Conservation (phyloP, 2,888 invertebrate genomes). For the Ophion slaviceki region DNA sequence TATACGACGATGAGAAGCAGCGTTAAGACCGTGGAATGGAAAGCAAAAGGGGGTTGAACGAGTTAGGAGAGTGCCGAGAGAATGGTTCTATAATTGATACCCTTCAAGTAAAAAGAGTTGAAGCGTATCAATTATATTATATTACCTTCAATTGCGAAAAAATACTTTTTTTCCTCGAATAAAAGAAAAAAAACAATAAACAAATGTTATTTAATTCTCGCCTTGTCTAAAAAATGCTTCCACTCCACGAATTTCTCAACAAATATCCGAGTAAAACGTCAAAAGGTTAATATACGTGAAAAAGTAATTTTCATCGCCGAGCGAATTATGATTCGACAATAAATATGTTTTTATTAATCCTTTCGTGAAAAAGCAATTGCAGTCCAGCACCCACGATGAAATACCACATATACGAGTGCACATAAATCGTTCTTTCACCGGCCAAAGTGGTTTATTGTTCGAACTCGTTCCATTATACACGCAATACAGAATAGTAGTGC, state of each 20-base stretch:
- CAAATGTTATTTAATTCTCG: no score
- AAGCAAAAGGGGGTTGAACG: no score
- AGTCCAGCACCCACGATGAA: conserved; percentile 1
- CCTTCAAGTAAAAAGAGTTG: neutral
- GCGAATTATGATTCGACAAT: neutral
- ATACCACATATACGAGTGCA: neutral
- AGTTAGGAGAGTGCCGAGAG: no score
- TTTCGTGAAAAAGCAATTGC: conserved; percentile 6
- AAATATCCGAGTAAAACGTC: neutral
- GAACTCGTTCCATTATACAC: conserved; percentile 9
- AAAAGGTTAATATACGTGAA: neutral
- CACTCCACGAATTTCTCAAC: no score
- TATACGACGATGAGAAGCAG: conserved; percentile 5
- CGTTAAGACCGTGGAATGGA: conserved; percentile 15
- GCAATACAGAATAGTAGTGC: neutral
- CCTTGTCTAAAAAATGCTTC: no score
- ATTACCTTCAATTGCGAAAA: neutral
- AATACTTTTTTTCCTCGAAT: neutral
- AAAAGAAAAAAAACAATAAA: neutral
- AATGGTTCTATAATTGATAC: neutral
- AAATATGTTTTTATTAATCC: conserved; percentile 25
- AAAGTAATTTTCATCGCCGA: conserved; percentile 18
- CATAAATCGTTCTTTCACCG: conserved; percentile 15
- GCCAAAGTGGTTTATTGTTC: conserved; percentile 34
- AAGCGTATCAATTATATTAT: no score